Conservation (phyloP, 37 sponge, comb jelly and placozoan species). For the Eunapius fragilis region DNA sequence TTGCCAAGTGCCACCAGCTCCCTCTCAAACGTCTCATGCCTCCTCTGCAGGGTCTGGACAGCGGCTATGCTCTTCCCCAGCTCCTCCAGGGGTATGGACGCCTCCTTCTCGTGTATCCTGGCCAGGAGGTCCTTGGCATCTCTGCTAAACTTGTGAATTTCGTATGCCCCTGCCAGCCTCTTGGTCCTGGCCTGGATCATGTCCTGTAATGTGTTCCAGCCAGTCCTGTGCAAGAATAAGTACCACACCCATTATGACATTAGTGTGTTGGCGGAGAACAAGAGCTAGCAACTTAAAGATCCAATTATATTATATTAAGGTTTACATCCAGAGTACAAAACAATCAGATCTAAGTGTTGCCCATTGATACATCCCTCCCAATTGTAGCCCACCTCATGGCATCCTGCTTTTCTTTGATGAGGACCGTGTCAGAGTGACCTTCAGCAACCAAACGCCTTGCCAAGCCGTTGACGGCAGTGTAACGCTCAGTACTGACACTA, state of each 20-base stretch:
- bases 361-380: not conserved
- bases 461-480: conserved; percentile 76
- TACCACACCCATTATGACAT: no score
- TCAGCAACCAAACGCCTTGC: conserved; percentile 89
- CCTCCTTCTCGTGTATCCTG: conserved; percentile 79
- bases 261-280: no score
- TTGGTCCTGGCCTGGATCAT: conserved; percentile 64
- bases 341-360: not conserved
- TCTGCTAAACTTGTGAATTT: conserved; percentile 87
- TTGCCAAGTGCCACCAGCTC: conserved; percentile 83
- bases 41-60: conserved; percentile 83
- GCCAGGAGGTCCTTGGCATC: conserved; percentile 77
- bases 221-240: conserved; percentile 40
- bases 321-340: no score
- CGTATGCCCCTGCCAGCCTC: conserved; percentile 76
- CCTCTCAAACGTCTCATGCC: conserved; percentile 83
- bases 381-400: conserved; percentile 59
- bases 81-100: conserved; percentile 72
- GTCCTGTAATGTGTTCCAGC: conserved; percentile 72
- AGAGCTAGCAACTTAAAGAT: no score
- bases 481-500: conserved; percentile 72
- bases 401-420: conserved; percentile 90
- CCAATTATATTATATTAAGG: not conserved
- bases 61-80: conserved; percentile 75
- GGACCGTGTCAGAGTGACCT: conserved; percentile 92